Base-by-base conservation (phyloP, 2,888 invertebrate species). In the Cheilosia pagana region DNA sequence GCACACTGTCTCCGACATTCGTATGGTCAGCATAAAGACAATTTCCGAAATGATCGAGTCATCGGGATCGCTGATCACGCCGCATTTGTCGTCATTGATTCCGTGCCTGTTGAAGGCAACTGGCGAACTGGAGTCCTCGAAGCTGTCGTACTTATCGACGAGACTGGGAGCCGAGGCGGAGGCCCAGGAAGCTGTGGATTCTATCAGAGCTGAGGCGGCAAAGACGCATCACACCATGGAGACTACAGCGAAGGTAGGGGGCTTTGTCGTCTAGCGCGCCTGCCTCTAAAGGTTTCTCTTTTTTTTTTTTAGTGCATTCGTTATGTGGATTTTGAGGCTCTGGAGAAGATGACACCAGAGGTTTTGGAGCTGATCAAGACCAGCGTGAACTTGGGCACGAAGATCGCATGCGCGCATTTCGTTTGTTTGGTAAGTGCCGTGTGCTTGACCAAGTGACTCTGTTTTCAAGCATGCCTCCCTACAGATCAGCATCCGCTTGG, bases 171-270 rank as follows among this genome's bases (percentile, higher is more conserved):
- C 94, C 0, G 95, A 95, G 87, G 93, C 94, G 65, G 95, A 95
- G 55, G 93, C 95, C 0, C 94, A 97, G 87, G 97, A 97, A 89
- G 92, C 94, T 25, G 93, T 97, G 0, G 98, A 98, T 90, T 95
- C 94, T 87, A 94, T 96, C 77, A 93, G 98, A 72, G 96, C 97
- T 7, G 95, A 95, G 70, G 95, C 95, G 1, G 96, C 97, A 0
- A 95, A 96, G 88, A 95, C 95, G 0, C 97, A 98, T 90, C 96
- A 97, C 81, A 97, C 98, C 79, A 97, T 96, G 87, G 97, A 98
- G 89, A 96, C 97, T 3, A 95, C 97, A 43, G 95, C 96, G 52
- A 96, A 96, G 92, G 96, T 96, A 77, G 39, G 7, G 10, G 6
- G 89, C 12, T 0, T 14, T 10, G 3, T 35, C 3, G 10, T 5